Base-by-base conservation (phyloP, 1,140 invertebrate genomes). In the Orchesella cincta region DNA sequence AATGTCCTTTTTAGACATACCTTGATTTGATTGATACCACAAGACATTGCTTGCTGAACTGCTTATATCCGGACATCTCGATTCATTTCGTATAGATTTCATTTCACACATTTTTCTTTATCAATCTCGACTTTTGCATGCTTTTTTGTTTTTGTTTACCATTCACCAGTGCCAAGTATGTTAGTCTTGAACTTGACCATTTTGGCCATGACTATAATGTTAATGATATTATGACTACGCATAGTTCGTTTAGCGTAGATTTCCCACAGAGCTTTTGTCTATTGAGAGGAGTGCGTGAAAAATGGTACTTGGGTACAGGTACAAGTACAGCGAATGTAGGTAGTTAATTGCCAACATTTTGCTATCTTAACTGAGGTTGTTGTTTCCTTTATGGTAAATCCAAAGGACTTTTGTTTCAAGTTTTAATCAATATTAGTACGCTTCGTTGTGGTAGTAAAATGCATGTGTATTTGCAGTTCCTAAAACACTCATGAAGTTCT, bases 101-200 rank as follows among this genome's bases (percentile, higher is more conserved):
- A n/a, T n/a, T n/a, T n/a, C n/a, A n/a, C n/a, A n/a, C n/a, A n/a
- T n/a, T n/a, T n/a, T n/a, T n/a, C n/a, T n/a, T n/a, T n/a, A n/a
- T n/a, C n/a, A n/a, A n/a, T n/a, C n/a, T n/a, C n/a, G n/a, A n/a
- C n/a, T n/a, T n/a, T n/a, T n/a, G n/a, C n/a, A n/a, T n/a, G n/a
- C n/a, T n/a, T n/a, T n/a, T n/a, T n/a, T n/a, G n/a, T n/a, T n/a
- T n/a, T n/a, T n/a, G n/a, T n/a, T n/a, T n/a, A n/a, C n/a, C n/a
- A n/a, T n/a, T n/a, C n/a, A n/a, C n/a, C n/a, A n/a, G n/a, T n/a
- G n/a, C n/a, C n/a, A n/a, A n/a, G n/a, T n/a, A n/a, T n/a, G 54
- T 23, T 57, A 67, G 12, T 67, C 62, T 67, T 67, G 62, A 67
- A 67, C 62, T 67, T 67, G 62, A 67, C 62, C 62, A 67, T n/a